Percentiles rank a stretch among this genome's conserved stretches.
phyloP scores from a whole-genome alignment of 2,113 vertebrate species.

The Thunnus maccoyii region DNA sequence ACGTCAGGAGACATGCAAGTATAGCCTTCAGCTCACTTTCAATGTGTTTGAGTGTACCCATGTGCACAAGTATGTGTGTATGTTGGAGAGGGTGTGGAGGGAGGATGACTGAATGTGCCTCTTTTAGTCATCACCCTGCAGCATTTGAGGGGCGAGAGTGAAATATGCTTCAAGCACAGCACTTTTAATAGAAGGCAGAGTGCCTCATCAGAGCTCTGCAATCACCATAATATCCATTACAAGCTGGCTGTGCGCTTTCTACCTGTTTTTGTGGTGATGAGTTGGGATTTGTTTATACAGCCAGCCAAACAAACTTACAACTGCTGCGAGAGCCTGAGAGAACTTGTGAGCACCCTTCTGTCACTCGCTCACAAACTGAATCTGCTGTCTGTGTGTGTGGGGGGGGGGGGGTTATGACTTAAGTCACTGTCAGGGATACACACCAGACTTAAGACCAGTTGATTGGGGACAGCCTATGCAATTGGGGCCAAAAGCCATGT shows the following conservation, averaged over 20 bases:
- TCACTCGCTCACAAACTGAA: conserved; percentile 50
- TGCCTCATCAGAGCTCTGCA: conserved; percentile 55
- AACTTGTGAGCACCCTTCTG: conserved; percentile 52
- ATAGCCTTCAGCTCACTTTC: conserved; percentile 47
- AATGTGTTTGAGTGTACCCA: conserved; percentile 17
- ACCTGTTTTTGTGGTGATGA: conserved; percentile 32
- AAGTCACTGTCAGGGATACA: too few relatives aligned
- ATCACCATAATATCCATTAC: conserved; percentile 56
- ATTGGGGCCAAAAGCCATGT: too few relatives aligned
- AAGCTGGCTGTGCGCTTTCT: conserved; percentile 42
- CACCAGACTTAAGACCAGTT: too few relatives aligned
- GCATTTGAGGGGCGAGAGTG: conserved; percentile 55
- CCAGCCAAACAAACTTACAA: conserved; percentile 62
- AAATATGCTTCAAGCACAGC: conserved; percentile 64
- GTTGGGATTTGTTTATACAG: conserved; percentile 40
- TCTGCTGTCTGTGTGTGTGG: conserved; percentile 5
- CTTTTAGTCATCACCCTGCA: conserved; percentile 64
- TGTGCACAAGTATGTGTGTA: conserved; percentile 17
- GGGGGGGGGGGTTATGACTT: too few relatives aligned
- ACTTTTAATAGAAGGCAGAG: conserved; percentile 74
- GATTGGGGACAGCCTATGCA: too few relatives aligned
- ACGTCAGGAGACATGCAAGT: conserved; percentile 20
- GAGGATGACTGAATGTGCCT: conserved; percentile 52
- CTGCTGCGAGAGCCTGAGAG: conserved; percentile 47
- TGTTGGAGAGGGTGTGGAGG: conserved; percentile 38